Base-by-base conservation (phyloP, 2,888 invertebrate species). In the Ypsolopha sequella region DNA sequence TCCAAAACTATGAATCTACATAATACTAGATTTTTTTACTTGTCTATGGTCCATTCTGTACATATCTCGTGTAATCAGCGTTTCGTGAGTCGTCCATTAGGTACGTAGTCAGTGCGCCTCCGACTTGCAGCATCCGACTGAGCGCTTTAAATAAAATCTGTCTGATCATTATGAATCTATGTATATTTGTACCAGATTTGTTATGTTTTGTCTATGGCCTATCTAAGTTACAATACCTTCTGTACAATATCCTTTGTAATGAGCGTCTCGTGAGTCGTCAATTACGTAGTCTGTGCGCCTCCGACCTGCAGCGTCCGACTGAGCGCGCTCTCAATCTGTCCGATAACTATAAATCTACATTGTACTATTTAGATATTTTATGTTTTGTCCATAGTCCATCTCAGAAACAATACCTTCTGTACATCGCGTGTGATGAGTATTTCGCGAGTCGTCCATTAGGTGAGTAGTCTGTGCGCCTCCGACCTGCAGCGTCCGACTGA, bases 371-470 rank as follows among this genome's bases (percentile, higher is more conserved):
- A 24, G n/a, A n/a, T n/a, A n/a, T n/a, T n/a, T n/a, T n/a, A n/a
- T n/a, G n/a, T 24, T 24, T 24, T 24, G 24, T 24, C 24, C 4
- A 24, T 24, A 4, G 24, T 24, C 24, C 24, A 24, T 24, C 24
- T 24, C 2, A 24, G 24, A 24, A 24, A 24, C 24, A 24, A 24
- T 24, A 24, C 24, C 24, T 24, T 24, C 24, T 39, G 9, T 39
- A 9, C 39, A 39, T 39, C 9, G 2, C 39, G n/a, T 11, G 34
- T 49, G 39, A 49, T 49, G 49, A 41, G 34, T 33, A 7, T 41
- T 56, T 75, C 77, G 77, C 77, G 77, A 74, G 68, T 63, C 65
- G 67, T 68, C 71, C 64, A 78, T 78, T 76, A 78, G 59, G n/a
- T n/a, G n/a, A n/a, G 60, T 61, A 66, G 68, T 68, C 73, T 58